Percentiles rank a stretch among this genome's conserved stretches.
Evolutionary conservation across 53 echinoderm and acorn worm species (phyloP).

Genomic region (Paelopatides confundens): DNA sequence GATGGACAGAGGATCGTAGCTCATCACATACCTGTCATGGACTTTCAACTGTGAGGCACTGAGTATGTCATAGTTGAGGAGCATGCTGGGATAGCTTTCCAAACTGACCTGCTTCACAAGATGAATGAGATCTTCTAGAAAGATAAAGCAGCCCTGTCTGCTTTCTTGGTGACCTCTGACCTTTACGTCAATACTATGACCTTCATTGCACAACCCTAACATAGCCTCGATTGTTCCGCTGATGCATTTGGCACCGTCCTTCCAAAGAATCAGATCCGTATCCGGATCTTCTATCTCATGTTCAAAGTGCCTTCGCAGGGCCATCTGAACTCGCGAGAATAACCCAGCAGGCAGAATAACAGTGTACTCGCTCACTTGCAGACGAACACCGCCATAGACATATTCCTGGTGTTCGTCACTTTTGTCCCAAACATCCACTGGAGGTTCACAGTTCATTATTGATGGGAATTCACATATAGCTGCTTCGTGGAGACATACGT

Average conservation of each 20-base stretch:
- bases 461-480: slow-evolving; percentile 92
- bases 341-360: slow-evolving; percentile 77
- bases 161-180: slow-evolving; percentile 84
- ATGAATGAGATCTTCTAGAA: slow-evolving; percentile 93
- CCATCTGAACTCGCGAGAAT: slow-evolving; percentile 89
- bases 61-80: slow-evolving; percentile 76
- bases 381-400: slow-evolving; percentile 89
- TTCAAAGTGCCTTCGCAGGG: slow-evolving; percentile 87
- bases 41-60: slow-evolving; percentile 80
- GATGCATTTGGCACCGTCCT: slow-evolving; percentile 92
- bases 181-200: slow-evolving; percentile 76
- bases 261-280: slow-evolving; percentile 90
- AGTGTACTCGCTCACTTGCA: slow-evolving; percentile 77
- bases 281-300: slow-evolving; percentile 92
- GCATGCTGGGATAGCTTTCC: slow-evolving; percentile 90
- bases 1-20: slow-evolving; percentile 79
- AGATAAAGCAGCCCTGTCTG: slow-evolving; percentile 93
- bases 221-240: slow-evolving; percentile 93
- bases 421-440: slow-evolving; percentile 87
- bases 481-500: slow-evolving; percentile 87
- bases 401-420: slow-evolving; percentile 79
- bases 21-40: slow-evolving; percentile 84
- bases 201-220: slow-evolving; percentile 79
- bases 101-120: slow-evolving; percentile 79
- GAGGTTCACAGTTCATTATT: slow-evolving; percentile 72